Conservation (phyloP, 1,140 invertebrate species). For the Ips typographus region DNA sequence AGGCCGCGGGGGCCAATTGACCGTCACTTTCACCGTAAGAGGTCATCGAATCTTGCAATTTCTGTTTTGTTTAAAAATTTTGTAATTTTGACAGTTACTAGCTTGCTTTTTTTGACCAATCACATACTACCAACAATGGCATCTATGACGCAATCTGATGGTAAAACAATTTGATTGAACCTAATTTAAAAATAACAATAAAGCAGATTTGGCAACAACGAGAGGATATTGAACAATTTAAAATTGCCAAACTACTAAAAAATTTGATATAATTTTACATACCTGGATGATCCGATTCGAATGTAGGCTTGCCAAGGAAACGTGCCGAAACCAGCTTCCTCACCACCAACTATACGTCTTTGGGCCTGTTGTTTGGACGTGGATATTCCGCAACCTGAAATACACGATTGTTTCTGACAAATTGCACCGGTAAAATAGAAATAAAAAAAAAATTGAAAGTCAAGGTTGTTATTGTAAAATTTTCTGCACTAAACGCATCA, state of each 20-base stretch:
- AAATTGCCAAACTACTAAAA: no score
- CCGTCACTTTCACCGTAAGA: constrained; percentile 2
- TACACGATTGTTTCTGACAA: constrained; percentile 1
- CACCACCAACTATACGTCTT: constrained; percentile 87
- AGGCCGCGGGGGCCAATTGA: not conserved
- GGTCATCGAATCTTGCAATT: constrained; percentile 1
- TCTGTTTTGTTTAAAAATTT: no score
- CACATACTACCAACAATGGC: no score
- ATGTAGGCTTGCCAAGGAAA: constrained; percentile 98
- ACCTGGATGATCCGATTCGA: constrained; percentile 79
- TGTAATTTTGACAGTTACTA: no score
- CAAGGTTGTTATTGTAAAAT: constrained; percentile 20
- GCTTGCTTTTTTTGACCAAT: no score
- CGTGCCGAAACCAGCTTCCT: constrained; percentile 90
- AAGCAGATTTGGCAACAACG: no score
- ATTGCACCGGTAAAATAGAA: not conserved
- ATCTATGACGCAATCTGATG: no score
- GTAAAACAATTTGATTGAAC: no score
- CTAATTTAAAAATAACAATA: no score
- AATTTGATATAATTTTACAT: not conserved
- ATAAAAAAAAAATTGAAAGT: constrained; percentile 32
- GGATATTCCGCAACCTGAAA: constrained; percentile 80
- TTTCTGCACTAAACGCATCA: constrained; percentile 16
- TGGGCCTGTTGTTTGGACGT: constrained; percentile 83
- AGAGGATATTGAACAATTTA: no score